Percentiles rank a stretch among this genome's conserved stretches.
Evolutionary conservation across 2,113 vertebrate genomes (phyloP).

Genomic region (Coptodon rendalli): DNA sequence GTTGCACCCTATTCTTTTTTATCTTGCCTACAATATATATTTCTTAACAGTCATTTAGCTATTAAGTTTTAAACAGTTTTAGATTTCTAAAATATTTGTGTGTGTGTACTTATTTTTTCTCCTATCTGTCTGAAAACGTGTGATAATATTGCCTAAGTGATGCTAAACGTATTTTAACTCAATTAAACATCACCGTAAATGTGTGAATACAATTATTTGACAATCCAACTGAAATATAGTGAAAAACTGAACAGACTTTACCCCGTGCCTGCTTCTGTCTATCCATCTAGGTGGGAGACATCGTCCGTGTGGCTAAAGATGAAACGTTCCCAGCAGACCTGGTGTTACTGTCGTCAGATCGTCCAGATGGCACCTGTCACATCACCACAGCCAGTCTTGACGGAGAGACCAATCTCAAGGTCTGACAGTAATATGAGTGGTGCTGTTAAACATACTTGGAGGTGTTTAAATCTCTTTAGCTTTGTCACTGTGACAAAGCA

Average conservation of each 20-base stretch:
- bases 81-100: background rate
- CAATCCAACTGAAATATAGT: background rate
- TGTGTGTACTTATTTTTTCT: background rate
- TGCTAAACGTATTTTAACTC: background rate
- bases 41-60: background rate
- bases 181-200: background rate
- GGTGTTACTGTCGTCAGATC: conserved; percentile 91
- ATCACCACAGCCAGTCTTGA: conserved; percentile 95
- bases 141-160: background rate
- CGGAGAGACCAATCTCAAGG: conserved; percentile 98
- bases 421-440: conserved; percentile 20
- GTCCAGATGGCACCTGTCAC: conserved; percentile 88
- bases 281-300: conserved; percentile 86
- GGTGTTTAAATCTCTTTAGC: background rate
- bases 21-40: background rate
- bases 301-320: conserved; percentile 97
- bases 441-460: background rate
- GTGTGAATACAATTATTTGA: background rate
- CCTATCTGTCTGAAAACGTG: background rate
- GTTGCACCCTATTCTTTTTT: background rate
- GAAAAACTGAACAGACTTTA: background rate
- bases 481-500: background rate
- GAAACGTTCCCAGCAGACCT: conserved; percentile 95
- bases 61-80: background rate
- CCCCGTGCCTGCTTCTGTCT: background rate